phyloP scores from a whole-genome alignment of 2,113 vertebrate genomes.

The Perognathus longimembris region DNA sequence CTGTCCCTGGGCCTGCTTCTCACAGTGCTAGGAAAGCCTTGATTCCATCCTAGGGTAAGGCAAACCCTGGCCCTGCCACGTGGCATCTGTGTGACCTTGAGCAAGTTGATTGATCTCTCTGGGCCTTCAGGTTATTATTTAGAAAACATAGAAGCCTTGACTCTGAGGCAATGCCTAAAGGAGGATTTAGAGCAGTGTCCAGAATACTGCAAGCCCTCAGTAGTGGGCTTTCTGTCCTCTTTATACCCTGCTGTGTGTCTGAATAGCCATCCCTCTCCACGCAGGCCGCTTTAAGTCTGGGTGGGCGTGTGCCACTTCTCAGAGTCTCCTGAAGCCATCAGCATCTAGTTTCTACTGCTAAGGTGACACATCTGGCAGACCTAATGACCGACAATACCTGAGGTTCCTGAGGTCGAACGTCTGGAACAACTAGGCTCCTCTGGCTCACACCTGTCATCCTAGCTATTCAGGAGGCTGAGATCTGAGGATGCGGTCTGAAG shows the following conservation, averaged over 20 bases:
- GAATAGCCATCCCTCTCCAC: neutral
- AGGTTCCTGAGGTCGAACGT: neutral
- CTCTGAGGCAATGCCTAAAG: neutral
- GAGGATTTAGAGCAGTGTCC: neutral
- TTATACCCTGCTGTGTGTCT: neutral
- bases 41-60: neutral
- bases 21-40: neutral
- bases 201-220: neutral
- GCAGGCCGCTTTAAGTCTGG: neutral
- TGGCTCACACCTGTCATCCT: too few species aligned
- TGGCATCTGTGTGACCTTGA: neutral
- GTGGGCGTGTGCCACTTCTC: neutral
- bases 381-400: neutral
- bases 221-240: neutral
- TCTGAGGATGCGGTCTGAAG: too few species aligned
- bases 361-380: neutral
- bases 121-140: neutral
- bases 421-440: neutral
- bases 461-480: too few species aligned
- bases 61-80: neutral
- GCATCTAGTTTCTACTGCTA: neutral
- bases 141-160: neutral
- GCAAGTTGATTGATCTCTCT: neutral
- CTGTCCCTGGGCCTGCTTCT: neutral
- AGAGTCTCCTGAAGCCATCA: neutral